Evolutionary conservation across 1,140 invertebrate species (phyloP).

Genomic region (Drosophila repleta): DNA sequence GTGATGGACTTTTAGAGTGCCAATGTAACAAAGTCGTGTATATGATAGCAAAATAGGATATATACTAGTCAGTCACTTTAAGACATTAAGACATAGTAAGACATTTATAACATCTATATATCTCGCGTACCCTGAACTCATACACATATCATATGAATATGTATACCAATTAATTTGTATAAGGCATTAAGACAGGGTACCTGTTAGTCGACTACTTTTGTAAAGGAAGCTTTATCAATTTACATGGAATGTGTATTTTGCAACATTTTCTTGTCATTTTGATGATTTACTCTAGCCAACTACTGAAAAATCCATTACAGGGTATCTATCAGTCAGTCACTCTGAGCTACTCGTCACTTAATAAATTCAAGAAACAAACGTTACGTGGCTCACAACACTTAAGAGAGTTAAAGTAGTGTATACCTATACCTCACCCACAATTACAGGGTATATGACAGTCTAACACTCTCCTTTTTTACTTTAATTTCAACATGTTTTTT

Average conservation of each 20-base stretch:
- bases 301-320: background rate
- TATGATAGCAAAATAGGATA: too few species aligned
- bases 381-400: background rate
- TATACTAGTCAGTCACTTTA: too few species aligned
- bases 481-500: background rate
- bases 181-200: background rate
- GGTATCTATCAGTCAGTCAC: background rate
- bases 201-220: background rate
- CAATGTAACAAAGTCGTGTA: background rate
- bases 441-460: background rate
- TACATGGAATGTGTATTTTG: background rate
- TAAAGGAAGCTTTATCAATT: background rate
- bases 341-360: too few species aligned
- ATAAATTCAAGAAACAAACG: too few species aligned
- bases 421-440: background rate
- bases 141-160: too few species aligned
- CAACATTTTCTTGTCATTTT: background rate
- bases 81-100: too few species aligned
- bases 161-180: background rate
- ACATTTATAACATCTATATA: too few species aligned
- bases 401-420: background rate
- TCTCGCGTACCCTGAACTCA: too few species aligned
- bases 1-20: background rate
- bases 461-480: background rate
- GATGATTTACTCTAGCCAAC: too few species aligned